Base-by-base conservation (phyloP, 1,140 invertebrate species). In the Cydia pomonella region DNA sequence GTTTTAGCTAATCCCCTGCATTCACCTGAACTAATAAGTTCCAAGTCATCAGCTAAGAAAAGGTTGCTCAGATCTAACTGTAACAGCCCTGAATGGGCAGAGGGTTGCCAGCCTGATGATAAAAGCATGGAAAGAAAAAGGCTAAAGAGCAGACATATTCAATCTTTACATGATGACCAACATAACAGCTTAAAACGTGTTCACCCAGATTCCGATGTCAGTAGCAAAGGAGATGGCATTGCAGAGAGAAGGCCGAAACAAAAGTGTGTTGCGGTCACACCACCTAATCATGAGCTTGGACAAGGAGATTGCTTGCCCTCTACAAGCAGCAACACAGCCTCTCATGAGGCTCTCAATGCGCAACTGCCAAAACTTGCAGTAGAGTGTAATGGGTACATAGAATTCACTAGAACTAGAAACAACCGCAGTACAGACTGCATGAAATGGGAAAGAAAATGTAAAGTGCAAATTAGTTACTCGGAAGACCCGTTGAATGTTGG, bases 401-500 rank as follows among this genome's bases (percentile, higher is more conserved):
- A 94, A 77, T 95, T 94, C 82, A 90, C 88, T 62, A 93, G 89
- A 82, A 89, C 88, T 7, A 93, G 91, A 79, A 89, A 91, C 72
- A 94, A 90, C 80, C 87, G 93, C 72, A 89, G 90, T 71, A 83
- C 88, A 6, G 88, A 89, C 33, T 85, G 92, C 69, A 92, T 92
- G 53, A 94, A 94, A 77, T 95, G 94, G 94, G 89, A 93, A 66
- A 86, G 94, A 38, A 94, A 94, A 47, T 94, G 94, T 81, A 94
- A 94, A 82, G 81, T 95, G 38, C 93, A 94, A 81, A 90, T 94
- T 4, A 94, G 92, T 71, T 95, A 94, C 84, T 93, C 92, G 0
- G 88, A 91, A 74, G 91, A 91, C 74, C 90, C 90, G 62, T 82
- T 93, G 3, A 91, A 92, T 78, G 79, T 89, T 62, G 93, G 94